These are phyloP conservation scores for Holocentrus rufus DNA, from an alignment of 2,797 vertebrate species.

Conservation along the genomic window DNA sequence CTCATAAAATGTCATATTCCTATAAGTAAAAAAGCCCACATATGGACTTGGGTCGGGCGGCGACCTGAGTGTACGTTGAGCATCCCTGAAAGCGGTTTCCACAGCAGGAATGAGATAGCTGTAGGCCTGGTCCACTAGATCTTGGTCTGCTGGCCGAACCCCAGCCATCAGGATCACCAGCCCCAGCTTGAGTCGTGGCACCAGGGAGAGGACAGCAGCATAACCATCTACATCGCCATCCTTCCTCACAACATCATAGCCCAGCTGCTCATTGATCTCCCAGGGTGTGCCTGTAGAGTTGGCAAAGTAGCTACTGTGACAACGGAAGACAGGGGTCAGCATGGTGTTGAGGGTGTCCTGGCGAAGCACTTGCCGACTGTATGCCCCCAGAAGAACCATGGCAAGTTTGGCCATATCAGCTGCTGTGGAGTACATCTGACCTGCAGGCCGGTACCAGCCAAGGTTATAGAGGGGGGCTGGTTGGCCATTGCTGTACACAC, in stretches of 20 bases:
- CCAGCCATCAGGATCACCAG: conserved; percentile 90
- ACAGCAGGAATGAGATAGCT: conserved; percentile 87
- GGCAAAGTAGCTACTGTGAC: conserved; percentile 88
- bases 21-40: conserved; percentile 88
- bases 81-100: conserved; percentile 84
- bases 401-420: conserved; percentile 91
- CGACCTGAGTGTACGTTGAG: conserved; percentile 75
- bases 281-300: conserved; percentile 91
- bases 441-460: conserved; percentile 92
- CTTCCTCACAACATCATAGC: conserved; percentile 88
- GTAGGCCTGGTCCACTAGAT: conserved; percentile 82
- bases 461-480: conserved; percentile 89
- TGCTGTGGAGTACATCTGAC: conserved; percentile 93
- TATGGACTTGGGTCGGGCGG: conserved; percentile 86
- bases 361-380: conserved; percentile 77
- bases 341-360: conserved; percentile 87
- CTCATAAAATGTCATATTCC: conserved; percentile 91
- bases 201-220: conserved; percentile 87
- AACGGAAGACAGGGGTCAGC: conserved; percentile 86
- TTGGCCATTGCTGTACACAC: conserved; percentile 85
- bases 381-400: conserved; percentile 85
- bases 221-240: conserved; percentile 93
- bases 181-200: conserved; percentile 87
- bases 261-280: conserved; percentile 88
- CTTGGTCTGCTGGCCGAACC: conserved; percentile 81